Evolutionary conservation across 2,888 invertebrate species (phyloP).

Genomic region (Nowickia ferox): DNA sequence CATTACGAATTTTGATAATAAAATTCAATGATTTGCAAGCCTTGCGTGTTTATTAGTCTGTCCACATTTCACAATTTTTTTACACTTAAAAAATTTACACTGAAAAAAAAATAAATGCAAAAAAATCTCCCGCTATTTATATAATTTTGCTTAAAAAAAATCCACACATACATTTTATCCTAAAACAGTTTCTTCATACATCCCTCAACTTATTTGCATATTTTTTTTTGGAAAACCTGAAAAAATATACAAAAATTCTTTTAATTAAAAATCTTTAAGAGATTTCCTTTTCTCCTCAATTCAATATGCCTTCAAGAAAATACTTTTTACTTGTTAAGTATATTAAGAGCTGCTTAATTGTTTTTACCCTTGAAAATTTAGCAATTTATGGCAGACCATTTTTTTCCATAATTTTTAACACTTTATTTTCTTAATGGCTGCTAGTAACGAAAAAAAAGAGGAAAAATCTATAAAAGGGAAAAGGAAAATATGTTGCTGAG

Average conservation of each 20-base stretch:
- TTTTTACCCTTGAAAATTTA: slow-evolving; percentile 30
- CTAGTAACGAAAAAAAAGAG: background rate
- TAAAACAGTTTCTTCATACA: background rate
- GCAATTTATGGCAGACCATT: slow-evolving; percentile 1
- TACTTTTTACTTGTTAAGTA: slow-evolving; percentile 7
- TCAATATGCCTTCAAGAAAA: slow-evolving; percentile 1
- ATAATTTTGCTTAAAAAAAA: too few species aligned
- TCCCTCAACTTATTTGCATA: background rate
- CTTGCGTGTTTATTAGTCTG: too few species aligned
- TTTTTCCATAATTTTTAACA: slow-evolving; percentile 42
- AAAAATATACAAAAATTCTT: background rate
- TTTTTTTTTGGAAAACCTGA: too few species aligned
- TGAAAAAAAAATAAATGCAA: too few species aligned
- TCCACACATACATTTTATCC: background rate
- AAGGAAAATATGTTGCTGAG: background rate
- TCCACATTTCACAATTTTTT: too few species aligned
- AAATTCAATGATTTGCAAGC: too few species aligned
- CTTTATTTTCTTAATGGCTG: slow-evolving; percentile 51
- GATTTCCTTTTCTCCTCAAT: slow-evolving; percentile 3
- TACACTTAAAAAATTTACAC: too few species aligned
- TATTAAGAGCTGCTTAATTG: slow-evolving; percentile 38
- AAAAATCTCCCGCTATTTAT: too few species aligned
- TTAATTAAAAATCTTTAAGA: background rate
- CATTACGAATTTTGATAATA: too few species aligned
- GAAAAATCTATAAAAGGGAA: background rate